Conservation (phyloP, 2,797 vertebrate species). For the Spea hammondii region DNA sequence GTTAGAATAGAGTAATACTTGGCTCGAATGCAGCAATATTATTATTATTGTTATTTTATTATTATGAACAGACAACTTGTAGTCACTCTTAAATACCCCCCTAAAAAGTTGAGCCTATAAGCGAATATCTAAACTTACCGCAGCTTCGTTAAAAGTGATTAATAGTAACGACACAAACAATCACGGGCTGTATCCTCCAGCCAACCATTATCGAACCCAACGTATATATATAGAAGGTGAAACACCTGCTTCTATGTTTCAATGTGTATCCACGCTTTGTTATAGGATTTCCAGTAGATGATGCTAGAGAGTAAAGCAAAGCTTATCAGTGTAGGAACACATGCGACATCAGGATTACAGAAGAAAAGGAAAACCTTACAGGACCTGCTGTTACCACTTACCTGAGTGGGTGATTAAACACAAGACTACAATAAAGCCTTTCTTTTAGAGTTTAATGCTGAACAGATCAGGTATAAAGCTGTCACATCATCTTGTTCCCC, state of each 20-base stretch:
- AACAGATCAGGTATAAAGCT: conserved; percentile 3
- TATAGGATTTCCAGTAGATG: conserved; percentile 78
- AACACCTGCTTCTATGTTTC: conserved; percentile 31
- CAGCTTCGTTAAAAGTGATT: too few relatives aligned
- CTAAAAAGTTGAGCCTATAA: not conserved
- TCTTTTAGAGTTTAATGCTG: conserved; percentile 22
- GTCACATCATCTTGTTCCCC: not conserved
- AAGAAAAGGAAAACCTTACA: conserved; percentile 58
- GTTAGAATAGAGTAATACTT: not conserved
- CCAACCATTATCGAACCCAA: not conserved
- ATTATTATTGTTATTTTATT: not conserved
- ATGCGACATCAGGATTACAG: conserved; percentile 61
- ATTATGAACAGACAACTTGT: not conserved
- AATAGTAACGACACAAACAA: too few relatives aligned
- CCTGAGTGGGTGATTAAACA: conserved; percentile 63
- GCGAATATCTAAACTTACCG: too few relatives aligned
- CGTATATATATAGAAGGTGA: not conserved
- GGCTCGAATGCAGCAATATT: not conserved
- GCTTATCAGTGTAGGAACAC: conserved; percentile 58
- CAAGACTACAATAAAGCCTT: conserved; percentile 28
- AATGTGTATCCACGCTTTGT: conserved; percentile 70
- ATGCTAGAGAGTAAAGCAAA: conserved; percentile 79
- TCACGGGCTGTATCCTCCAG: too few relatives aligned
- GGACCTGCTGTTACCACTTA: conserved; percentile 59
- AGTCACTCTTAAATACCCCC: not conserved